Evolutionary conservation across 2,797 vertebrate genomes (phyloP).

Genomic region (Heliangelus exortis): DNA sequence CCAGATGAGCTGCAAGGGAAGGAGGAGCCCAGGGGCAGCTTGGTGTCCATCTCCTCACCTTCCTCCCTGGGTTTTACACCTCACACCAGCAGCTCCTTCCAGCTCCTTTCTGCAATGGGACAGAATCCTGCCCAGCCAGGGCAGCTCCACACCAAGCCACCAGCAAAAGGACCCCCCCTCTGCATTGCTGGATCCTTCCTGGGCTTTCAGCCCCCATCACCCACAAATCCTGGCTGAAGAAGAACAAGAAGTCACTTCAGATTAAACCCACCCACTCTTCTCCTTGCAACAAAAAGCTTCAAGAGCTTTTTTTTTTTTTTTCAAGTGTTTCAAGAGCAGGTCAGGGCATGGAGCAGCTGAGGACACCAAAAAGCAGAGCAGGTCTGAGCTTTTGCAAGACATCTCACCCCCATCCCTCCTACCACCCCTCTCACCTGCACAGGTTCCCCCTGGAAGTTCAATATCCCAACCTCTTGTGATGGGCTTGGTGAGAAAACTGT

Average conservation of each 20-base stretch:
- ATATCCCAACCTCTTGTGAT: neutral
- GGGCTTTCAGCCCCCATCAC: too few species aligned
- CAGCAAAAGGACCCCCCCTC: neutral
- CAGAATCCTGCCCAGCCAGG: neutral
- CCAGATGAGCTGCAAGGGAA: neutral
- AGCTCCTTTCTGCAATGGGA: neutral
- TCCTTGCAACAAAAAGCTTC: neutral
- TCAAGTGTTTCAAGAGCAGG: neutral
- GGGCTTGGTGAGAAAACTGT: neutral
- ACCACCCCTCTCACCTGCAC: neutral
- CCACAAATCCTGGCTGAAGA: neutral
- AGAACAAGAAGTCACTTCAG: neutral
- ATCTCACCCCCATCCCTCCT: neutral
- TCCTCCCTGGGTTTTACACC: neutral
- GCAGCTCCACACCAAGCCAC: neutral
- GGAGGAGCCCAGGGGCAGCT: neutral
- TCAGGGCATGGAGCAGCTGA: neutral
- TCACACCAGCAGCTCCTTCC: neutral
- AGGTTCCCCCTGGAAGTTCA: neutral
- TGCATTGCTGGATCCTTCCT: neutral
- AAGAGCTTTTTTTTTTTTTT: too few species aligned
- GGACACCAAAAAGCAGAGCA: neutral
- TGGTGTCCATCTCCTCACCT: neutral
- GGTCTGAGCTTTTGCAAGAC: neutral
- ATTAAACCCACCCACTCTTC: neutral